phyloP scores from a whole-genome alignment of 2,888 invertebrate genomes.

The Tanypteryx hageni region DNA sequence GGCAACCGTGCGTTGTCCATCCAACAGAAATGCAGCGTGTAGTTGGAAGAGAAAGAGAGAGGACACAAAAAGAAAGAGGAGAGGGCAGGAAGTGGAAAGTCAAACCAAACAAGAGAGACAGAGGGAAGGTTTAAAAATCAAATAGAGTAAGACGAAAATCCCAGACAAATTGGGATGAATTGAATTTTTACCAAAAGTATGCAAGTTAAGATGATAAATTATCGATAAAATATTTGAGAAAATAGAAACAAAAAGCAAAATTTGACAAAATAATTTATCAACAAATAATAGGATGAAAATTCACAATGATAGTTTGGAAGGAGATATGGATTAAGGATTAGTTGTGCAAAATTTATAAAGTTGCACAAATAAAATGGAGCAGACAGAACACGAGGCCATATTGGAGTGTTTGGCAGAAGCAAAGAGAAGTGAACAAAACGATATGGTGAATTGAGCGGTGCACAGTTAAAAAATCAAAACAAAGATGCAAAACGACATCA shows the following conservation, averaged over 20 bases:
- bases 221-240: background rate
- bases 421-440: background rate
- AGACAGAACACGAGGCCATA: background rate
- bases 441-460: background rate
- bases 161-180: background rate
- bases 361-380: background rate
- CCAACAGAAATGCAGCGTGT: slow-evolving; percentile 20
- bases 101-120: background rate
- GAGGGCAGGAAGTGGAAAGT: background rate
- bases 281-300: too few species aligned
- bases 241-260: background rate
- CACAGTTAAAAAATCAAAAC: too few species aligned
- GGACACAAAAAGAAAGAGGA: background rate
- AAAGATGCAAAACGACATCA: too few species aligned
- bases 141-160: background rate
- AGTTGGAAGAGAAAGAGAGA: background rate
- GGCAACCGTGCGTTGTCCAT: background rate
- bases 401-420: background rate
- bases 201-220: background rate
- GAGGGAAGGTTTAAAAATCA: background rate
- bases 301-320: background rate
- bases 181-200: background rate
- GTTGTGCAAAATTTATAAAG: background rate
- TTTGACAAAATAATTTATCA: background rate
- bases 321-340: background rate